phyloP scores from a whole-genome alignment of 2,888 invertebrate genomes.

The Lepidonotus clava region DNA sequence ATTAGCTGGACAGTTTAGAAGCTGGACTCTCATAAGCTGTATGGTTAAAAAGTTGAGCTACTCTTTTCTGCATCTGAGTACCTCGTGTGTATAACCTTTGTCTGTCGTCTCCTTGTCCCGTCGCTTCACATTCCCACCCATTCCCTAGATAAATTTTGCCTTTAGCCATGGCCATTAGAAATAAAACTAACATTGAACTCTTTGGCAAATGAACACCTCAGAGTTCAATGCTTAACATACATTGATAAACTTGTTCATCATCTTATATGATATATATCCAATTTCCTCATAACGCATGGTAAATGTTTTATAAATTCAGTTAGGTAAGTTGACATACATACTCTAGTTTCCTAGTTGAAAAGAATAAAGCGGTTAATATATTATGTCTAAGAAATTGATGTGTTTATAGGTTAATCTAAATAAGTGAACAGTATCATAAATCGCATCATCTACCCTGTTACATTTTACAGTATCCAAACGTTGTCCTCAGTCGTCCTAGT shows the following conservation, averaged over 20 bases:
- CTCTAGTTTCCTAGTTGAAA: too few relatives aligned
- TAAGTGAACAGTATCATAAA: too few relatives aligned
- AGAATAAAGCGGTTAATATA: too few relatives aligned
- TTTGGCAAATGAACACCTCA: neutral
- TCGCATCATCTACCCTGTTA: too few relatives aligned
- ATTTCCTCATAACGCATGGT: neutral
- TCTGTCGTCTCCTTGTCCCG: neutral
- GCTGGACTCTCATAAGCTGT: neutral
- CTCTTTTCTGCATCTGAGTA: neutral
- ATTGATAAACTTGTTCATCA: neutral
- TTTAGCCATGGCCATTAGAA: neutral
- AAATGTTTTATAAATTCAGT: neutral
- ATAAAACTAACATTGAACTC: slow-evolving; percentile 11
- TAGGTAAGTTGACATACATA: neutral
- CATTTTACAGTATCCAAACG: too few relatives aligned
- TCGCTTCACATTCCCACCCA: neutral
- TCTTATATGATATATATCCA: too few relatives aligned
- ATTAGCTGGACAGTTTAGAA: neutral
- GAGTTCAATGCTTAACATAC: slow-evolving; percentile 40
- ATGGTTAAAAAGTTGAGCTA: neutral
- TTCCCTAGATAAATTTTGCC: neutral
- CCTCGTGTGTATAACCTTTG: neutral
- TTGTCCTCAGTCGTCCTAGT: too few relatives aligned
- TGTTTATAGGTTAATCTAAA: too few relatives aligned
- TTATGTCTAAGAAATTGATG: too few relatives aligned